Conservation (phyloP, 2,113 vertebrate species). For the Ramphastos sulfuratus region DNA sequence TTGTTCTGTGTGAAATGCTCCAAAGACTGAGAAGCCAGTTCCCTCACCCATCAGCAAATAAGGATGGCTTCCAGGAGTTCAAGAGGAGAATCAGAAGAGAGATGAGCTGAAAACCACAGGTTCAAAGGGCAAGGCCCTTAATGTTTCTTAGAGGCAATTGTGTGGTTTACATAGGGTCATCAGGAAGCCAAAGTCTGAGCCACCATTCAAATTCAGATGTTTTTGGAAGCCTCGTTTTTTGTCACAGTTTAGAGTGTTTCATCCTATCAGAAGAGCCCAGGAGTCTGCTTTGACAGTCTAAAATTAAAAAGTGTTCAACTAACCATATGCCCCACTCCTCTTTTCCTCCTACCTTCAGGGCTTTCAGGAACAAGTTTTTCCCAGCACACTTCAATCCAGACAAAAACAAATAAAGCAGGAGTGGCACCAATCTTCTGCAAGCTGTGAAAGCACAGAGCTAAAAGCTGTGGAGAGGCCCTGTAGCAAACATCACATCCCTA, state of each 20-base stretch:
- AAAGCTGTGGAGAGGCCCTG: background rate
- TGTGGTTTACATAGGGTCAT: conserved; percentile 23
- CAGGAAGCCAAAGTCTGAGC: background rate
- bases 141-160: conserved; percentile 27
- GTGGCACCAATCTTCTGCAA: background rate
- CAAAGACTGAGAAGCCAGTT: background rate
- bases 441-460: background rate
- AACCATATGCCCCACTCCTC: background rate
- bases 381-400: conserved; percentile 15
- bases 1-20: background rate
- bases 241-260: conserved; percentile 29
- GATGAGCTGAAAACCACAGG: conserved; percentile 33
- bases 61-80: background rate
- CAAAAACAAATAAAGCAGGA: background rate
- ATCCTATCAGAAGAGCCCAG: conserved; percentile 46
- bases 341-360: background rate
- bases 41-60: background rate
- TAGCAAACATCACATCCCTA: background rate
- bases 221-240: conserved; percentile 44
- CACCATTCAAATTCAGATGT: background rate
- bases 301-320: conserved; percentile 11
- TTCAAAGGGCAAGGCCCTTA: conserved; percentile 41
- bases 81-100: conserved; percentile 16
- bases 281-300: background rate
- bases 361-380: conserved; percentile 20